Conservation (phyloP, 35 echinoderm and acorn worm species). For the Chiridota heheva region DNA sequence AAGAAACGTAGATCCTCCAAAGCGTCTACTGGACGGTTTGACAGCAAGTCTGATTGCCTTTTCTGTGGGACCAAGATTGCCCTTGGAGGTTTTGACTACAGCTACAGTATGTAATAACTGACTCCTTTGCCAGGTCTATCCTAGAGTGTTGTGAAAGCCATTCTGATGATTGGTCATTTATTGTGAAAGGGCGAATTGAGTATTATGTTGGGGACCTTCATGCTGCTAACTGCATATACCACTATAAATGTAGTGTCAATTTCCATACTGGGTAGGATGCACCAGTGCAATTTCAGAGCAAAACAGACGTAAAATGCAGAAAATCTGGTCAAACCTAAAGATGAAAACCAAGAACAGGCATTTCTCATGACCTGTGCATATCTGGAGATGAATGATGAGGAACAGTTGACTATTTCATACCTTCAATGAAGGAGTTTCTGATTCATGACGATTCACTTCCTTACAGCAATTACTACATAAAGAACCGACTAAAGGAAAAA, state of each 20-base stretch:
- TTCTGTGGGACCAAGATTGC: conserved; percentile 53
- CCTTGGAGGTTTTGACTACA: conserved; percentile 24
- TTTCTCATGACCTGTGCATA: conserved; percentile 57
- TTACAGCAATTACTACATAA: conserved; percentile 56
- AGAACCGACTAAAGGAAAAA: conserved; percentile 45
- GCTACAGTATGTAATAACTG: conserved; percentile 47
- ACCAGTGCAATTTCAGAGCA: conserved; percentile 37
- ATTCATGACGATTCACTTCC: conserved; percentile 31
- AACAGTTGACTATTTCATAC: conserved; percentile 62
- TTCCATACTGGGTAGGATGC: conserved; percentile 35
- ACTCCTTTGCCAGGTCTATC: conserved; percentile 32
- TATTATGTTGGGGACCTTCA: conserved; percentile 48
- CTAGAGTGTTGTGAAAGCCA: conserved; percentile 41
- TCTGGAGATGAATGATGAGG: conserved; percentile 60
- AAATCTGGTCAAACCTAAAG: conserved; percentile 58
- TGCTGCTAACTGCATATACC: conserved; percentile 58
- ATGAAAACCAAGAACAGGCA: conserved; percentile 61
- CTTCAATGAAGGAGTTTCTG: conserved; percentile 63
- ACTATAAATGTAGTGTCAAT: conserved; percentile 45
- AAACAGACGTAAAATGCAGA: conserved; percentile 25
- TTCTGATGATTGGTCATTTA: conserved; percentile 49
- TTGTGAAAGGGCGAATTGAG: conserved; percentile 59
- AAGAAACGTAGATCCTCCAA: conserved; percentile 40
- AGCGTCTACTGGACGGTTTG: conserved; percentile 39
- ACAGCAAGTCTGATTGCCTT: conserved; percentile 62